Conservation (phyloP, 2,797 vertebrate genomes). For the Dendrocincla fuliginosa region DNA sequence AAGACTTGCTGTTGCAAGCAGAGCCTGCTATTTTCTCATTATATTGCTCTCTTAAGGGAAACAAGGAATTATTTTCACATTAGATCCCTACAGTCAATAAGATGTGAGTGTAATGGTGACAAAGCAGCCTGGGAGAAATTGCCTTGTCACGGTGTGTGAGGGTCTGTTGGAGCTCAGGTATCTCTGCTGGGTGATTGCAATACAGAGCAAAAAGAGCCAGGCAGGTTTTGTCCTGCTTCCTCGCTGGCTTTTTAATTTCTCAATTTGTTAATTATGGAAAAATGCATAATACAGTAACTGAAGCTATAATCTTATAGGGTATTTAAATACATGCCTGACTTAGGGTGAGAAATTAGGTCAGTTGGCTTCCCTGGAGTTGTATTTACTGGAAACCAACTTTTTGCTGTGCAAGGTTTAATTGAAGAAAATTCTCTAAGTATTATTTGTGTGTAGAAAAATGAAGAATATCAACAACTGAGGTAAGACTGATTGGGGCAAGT, state of each 20-base stretch:
- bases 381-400: not conserved
- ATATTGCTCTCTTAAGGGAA: slow-evolving; percentile 42
- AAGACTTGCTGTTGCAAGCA: not conserved
- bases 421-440: not conserved
- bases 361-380: not conserved
- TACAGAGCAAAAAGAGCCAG: not conserved
- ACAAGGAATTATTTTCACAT: slow-evolving; percentile 49
- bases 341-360: not conserved
- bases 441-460: not conserved
- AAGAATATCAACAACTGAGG: not conserved
- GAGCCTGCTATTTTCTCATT: slow-evolving; percentile 4
- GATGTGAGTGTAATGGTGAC: not conserved
- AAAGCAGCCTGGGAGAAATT: not conserved
- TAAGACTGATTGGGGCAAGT: not conserved
- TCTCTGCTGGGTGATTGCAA: not conserved
- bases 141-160: not conserved
- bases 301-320: not conserved
- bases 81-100: slow-evolving; percentile 26
- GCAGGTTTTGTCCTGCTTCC: not conserved
- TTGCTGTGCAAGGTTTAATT: not conserved
- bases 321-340: not conserved
- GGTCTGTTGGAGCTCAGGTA: not conserved
- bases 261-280: not conserved
- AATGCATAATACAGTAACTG: not conserved
- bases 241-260: not conserved